phyloP scores from a whole-genome alignment of 1,140 invertebrate genomes.

The Drosophila guanche region DNA sequence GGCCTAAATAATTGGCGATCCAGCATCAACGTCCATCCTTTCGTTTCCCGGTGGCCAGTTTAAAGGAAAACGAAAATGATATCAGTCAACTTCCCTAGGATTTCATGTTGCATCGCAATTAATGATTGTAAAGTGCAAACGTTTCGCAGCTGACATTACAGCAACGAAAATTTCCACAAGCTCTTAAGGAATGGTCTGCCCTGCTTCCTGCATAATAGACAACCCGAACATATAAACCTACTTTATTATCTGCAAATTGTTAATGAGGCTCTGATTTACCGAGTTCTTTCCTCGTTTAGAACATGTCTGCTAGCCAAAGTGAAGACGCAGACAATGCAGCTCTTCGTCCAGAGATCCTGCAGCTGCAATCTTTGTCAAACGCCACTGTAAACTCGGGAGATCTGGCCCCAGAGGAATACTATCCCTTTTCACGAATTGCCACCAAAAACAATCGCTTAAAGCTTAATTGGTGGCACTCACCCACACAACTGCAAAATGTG shows the following conservation, averaged over 20 bases:
- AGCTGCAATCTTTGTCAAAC: slow-evolving; percentile 37
- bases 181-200: neutral
- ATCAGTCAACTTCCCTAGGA: neutral
- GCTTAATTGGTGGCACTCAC: slow-evolving; percentile 73
- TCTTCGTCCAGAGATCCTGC: slow-evolving; percentile 32
- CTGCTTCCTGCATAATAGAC: neutral
- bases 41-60: neutral
- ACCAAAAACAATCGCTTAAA: slow-evolving; percentile 69
- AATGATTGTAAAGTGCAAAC: neutral
- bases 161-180: neutral
- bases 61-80: slow-evolving; percentile 28
- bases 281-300: neutral
- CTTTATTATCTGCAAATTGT: neutral
- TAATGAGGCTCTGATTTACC: too few species aligned
- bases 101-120: neutral
- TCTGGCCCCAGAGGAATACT: slow-evolving; percentile 2
- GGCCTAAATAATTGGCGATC: neutral
- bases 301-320: slow-evolving; percentile 36
- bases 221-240: neutral
- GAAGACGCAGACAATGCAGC: slow-evolving; percentile 8
- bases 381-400: neutral
- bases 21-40: neutral
- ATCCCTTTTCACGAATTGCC: slow-evolving; percentile 49
- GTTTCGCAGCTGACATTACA: slow-evolving; percentile 56
- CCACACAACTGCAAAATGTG: slow-evolving; percentile 25